These are phyloP conservation scores for Rhinolophus ferrumequinum DNA, from an alignment of 2,113 vertebrate species.

Conservation along the genomic window DNA sequence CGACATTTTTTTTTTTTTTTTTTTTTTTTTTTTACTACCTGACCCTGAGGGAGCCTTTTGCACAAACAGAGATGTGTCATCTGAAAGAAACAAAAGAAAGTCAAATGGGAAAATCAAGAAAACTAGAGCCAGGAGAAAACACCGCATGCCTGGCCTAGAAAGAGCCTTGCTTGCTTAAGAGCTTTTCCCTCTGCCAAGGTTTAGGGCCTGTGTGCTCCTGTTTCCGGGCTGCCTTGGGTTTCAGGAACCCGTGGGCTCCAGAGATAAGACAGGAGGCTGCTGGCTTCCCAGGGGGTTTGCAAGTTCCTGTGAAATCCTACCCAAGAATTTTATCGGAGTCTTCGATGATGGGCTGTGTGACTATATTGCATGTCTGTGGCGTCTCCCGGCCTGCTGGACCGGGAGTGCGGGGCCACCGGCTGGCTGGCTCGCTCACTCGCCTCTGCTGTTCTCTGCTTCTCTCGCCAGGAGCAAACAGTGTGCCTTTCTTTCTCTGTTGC, in stretches of 20 bases:
- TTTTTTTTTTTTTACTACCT: not conserved
- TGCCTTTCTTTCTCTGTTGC: not conserved
- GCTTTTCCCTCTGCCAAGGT: not conserved
- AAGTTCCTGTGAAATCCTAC: not conserved
- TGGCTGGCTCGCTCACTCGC: too few relatives aligned
- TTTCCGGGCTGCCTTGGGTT: not conserved
- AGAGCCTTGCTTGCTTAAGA: not conserved
- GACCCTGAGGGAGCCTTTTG: not conserved
- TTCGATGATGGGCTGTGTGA: not conserved
- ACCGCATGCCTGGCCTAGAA: accelerated
- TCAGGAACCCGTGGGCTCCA: not conserved
- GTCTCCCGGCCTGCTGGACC: not conserved
- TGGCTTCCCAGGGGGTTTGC: not conserved
- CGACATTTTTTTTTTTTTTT: not conserved
- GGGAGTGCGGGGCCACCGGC: accelerated
- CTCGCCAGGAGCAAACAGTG: too few relatives aligned
- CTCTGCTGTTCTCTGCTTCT: accelerated
- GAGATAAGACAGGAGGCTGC: not conserved
- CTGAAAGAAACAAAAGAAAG: not conserved
- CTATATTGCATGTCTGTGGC: accelerated
- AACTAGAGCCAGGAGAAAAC: not conserved
- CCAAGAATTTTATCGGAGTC: not conserved
- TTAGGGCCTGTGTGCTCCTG: not conserved
- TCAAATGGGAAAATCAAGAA: not conserved
- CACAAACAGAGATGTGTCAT: not conserved